Evolutionary conservation across 2,797 vertebrate genomes (phyloP).

Genomic region (Antrozous pallidus): DNA sequence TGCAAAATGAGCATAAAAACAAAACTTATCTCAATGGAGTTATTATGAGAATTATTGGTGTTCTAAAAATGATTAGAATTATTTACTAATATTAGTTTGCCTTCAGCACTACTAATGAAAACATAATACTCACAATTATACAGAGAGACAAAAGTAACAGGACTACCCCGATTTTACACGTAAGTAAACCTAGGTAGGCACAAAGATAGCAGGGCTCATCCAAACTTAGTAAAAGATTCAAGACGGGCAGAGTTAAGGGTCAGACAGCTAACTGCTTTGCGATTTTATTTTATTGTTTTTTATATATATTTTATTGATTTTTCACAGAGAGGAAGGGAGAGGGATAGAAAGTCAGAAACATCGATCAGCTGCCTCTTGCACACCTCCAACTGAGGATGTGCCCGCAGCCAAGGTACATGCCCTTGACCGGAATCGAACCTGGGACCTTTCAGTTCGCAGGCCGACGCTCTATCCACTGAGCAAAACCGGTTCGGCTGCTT

Average conservation of each 20-base stretch:
- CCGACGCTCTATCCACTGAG: too few relatives aligned
- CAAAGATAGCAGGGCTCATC: background rate
- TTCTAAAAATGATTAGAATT: background rate
- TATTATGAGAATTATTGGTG: background rate
- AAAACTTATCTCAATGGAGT: background rate
- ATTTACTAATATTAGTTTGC: background rate
- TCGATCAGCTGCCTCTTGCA: too few relatives aligned
- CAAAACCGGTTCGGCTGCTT: too few relatives aligned
- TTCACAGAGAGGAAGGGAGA: too few relatives aligned
- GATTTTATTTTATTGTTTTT: too few relatives aligned
- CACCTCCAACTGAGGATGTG: too few relatives aligned
- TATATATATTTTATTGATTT: too few relatives aligned
- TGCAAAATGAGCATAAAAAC: background rate
- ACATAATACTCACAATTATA: background rate
- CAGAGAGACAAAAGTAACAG: background rate
- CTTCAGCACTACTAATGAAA: background rate
- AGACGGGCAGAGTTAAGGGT: background rate
- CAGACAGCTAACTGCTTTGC: background rate
- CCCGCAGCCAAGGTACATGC: too few relatives aligned
- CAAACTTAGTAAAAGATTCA: background rate
- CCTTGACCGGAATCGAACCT: too few relatives aligned
- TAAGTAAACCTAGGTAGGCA: background rate
- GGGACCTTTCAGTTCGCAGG: too few relatives aligned
- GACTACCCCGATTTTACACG: background rate
- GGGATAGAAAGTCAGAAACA: too few relatives aligned